These are phyloP conservation scores for Chaetorhynchus papuensis DNA, from an alignment of 2,113 vertebrate species.

Conservation along the genomic window DNA sequence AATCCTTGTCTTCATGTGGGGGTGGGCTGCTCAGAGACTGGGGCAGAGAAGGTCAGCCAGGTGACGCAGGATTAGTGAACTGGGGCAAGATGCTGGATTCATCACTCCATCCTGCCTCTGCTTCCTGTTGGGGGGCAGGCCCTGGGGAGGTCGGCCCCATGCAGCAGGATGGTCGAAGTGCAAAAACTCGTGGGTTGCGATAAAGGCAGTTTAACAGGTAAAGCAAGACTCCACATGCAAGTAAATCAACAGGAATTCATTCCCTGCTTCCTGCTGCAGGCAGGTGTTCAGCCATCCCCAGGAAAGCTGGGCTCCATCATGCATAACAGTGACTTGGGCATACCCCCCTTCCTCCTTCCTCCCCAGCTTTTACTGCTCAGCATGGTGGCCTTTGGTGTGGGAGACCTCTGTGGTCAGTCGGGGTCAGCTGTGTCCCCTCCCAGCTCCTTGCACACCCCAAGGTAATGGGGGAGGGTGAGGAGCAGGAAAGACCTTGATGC, in stretches of 20 bases:
- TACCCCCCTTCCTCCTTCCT: neutral
- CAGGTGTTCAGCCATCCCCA: neutral
- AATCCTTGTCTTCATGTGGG: neutral
- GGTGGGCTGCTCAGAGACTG: neutral
- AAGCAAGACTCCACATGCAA: neutral
- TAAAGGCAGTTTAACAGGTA: neutral
- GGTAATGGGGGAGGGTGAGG: neutral
- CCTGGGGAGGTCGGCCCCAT: fast-evolving
- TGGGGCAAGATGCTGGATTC: neutral
- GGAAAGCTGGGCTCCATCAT: neutral
- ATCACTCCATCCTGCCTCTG: neutral
- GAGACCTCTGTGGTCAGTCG: neutral
- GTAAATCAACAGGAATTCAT: neutral
- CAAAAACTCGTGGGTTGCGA: neutral
- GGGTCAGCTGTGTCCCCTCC: neutral
- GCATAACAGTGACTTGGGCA: fast-evolving
- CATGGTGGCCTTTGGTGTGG: fast-evolving
- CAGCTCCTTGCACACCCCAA: neutral
- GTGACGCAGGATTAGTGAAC: neutral
- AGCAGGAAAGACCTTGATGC: neutral
- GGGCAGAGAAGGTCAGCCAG: neutral
- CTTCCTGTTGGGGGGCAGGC: neutral
- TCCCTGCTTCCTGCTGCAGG: neutral
- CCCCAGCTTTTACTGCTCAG: neutral
- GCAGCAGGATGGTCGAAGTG: neutral